These are phyloP conservation scores for Amphiura filiformis DNA, from an alignment of 35 echinoderm and acorn worm species.

Conservation along the genomic window DNA sequence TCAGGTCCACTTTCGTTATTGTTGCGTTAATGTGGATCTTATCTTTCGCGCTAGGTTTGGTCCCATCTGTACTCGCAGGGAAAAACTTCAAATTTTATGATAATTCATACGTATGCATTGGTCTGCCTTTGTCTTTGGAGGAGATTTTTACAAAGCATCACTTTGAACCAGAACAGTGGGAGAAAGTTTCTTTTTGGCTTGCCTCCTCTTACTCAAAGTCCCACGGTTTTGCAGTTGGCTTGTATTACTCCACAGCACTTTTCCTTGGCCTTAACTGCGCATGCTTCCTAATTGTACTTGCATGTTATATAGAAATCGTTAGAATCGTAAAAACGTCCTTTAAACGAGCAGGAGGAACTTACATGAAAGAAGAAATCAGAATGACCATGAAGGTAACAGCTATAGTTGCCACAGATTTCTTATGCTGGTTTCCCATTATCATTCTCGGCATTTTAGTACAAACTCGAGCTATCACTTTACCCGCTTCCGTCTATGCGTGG, in stretches of 20 bases:
- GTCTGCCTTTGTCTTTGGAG: not conserved
- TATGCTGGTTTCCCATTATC: not conserved
- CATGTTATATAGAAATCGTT: not conserved
- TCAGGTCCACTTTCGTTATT: not conserved
- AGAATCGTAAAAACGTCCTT: not conserved
- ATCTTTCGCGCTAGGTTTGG: not conserved
- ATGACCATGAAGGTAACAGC: not conserved
- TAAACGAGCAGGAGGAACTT: not conserved
- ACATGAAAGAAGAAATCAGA: not conserved
- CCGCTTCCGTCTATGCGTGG: not conserved
- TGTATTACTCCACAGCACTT: not conserved
- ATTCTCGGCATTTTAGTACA: not conserved
- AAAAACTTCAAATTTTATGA: not conserved
- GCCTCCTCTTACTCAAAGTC: not conserved
- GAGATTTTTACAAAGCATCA: not conserved
- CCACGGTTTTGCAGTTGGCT: not conserved
- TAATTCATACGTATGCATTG: slow-evolving; percentile 2
- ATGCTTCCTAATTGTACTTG: not conserved
- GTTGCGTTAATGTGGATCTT: not conserved
- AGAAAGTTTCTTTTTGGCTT: not conserved
- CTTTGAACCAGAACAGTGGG: not conserved
- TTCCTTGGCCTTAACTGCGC: not conserved
- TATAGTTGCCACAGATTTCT: not conserved
- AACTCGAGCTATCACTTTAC: not conserved
- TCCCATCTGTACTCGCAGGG: not conserved